Evolutionary conservation across 2,113 vertebrate genomes (phyloP).

Genomic region (Cyprinodon tularosa): DNA sequence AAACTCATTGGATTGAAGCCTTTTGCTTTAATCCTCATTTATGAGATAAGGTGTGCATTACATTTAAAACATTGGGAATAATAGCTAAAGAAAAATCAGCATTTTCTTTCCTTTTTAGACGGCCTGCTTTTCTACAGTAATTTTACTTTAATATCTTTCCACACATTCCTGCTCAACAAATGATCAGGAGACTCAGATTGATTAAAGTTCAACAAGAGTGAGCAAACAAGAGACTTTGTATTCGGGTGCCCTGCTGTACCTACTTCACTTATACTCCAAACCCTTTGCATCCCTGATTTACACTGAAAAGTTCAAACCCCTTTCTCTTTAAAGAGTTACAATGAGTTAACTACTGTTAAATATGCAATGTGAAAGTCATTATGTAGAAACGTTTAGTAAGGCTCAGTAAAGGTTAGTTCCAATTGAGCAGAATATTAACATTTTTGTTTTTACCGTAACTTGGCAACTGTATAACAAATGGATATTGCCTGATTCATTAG

Average conservation of each 20-base stretch:
- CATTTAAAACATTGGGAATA: no score
- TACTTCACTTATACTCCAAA: slow-evolving; percentile 15
- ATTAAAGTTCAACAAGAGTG: slow-evolving; percentile 29
- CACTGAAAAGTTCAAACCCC: slow-evolving; percentile 18
- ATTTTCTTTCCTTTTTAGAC: background rate
- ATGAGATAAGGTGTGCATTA: background rate
- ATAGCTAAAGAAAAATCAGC: background rate
- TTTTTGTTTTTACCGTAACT: background rate
- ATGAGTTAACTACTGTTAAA: slow-evolving; percentile 1
- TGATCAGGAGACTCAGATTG: slow-evolving; percentile 29
- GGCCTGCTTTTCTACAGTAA: background rate
- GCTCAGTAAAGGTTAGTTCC: slow-evolving; percentile 17
- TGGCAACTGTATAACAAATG: background rate
- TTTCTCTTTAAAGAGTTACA: slow-evolving; percentile 20
- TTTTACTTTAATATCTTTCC: slow-evolving; percentile 33
- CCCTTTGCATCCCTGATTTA: slow-evolving; percentile 46
- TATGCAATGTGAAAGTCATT: slow-evolving; percentile 15
- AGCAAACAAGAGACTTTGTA: slow-evolving; percentile 26
- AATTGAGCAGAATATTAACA: background rate
- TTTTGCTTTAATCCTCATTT: background rate
- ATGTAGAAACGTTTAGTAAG: slow-evolving; percentile 10
- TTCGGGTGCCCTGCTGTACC: slow-evolving; percentile 33
- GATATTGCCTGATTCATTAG: background rate
- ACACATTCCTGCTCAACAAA: slow-evolving; percentile 33
- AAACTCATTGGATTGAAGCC: no score